Conservation (phyloP, 1,140 invertebrate species). For the Protaetia brevitarsis region DNA sequence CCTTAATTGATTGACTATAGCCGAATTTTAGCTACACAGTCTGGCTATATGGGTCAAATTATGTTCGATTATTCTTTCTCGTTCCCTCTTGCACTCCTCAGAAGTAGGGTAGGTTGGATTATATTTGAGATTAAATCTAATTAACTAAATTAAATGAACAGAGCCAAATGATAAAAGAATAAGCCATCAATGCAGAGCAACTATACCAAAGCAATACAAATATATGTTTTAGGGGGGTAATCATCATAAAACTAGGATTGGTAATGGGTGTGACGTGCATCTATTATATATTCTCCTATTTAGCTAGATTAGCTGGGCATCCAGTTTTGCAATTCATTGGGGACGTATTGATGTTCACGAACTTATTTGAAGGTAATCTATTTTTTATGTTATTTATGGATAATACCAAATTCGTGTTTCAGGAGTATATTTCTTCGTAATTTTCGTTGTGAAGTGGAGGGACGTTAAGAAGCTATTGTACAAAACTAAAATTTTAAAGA, state of each 20-base stretch:
- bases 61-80: too few species aligned
- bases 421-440: background rate
- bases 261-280: background rate
- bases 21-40: too few species aligned
- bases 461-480: background rate
- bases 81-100: too few species aligned
- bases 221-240: background rate
- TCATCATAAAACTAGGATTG: background rate
- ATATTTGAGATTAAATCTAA: too few species aligned
- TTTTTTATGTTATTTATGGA: background rate
- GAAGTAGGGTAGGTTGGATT: too few species aligned
- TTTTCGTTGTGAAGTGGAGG: background rate
- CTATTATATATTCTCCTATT: background rate
- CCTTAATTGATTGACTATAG: too few species aligned
- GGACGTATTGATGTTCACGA: background rate
- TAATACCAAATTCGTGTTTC: background rate
- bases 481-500: background rate
- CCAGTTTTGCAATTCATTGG: background rate
- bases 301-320: background rate
- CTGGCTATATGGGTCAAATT: too few species aligned
- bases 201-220: too few species aligned
- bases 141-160: too few species aligned
- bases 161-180: too few species aligned
- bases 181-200: too few species aligned
- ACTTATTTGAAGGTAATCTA: background rate